Evolutionary conservation across 2,113 vertebrate genomes (phyloP).

Genomic region (Bolborhynchus lineola): DNA sequence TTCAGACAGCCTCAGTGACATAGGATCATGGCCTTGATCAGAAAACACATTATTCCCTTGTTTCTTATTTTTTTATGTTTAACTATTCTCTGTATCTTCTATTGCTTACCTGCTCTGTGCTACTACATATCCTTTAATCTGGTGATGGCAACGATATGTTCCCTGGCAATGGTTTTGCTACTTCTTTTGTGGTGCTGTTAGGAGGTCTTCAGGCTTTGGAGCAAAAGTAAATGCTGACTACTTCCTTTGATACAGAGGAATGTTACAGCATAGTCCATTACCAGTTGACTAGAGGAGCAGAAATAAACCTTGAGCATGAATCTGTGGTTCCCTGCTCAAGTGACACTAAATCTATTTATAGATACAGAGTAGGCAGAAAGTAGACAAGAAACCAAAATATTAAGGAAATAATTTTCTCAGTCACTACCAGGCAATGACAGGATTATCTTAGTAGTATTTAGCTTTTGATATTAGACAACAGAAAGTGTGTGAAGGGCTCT

Average conservation of each 20-base stretch:
- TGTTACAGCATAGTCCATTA: constrained; percentile 39
- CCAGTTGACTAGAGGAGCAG: constrained; percentile 49
- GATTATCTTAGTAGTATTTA: constrained; percentile 61
- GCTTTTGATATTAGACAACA: constrained; percentile 38
- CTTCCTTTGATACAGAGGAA: constrained; percentile 11
- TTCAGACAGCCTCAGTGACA: neutral
- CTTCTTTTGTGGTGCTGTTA: neutral
- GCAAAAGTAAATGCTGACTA: constrained; percentile 40
- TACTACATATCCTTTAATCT: neutral
- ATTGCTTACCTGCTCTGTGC: neutral
- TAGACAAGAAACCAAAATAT: constrained; percentile 43
- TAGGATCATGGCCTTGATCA: neutral
- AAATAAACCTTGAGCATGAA: constrained; percentile 50
- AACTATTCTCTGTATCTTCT: neutral
- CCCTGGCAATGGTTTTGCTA: neutral
- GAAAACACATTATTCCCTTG: neutral
- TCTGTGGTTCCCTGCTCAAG: constrained; percentile 21
- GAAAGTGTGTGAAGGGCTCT: constrained; percentile 32
- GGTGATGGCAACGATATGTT: neutral
- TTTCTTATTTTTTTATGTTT: neutral
- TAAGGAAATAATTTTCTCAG: constrained; percentile 58
- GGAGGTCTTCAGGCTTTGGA: neutral
- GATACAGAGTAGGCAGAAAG: constrained; percentile 6
- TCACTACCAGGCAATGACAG: constrained; percentile 54
- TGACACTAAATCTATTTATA: constrained; percentile 56